Conservation (phyloP, 1,140 invertebrate genomes). For the Uloborus diversus region DNA sequence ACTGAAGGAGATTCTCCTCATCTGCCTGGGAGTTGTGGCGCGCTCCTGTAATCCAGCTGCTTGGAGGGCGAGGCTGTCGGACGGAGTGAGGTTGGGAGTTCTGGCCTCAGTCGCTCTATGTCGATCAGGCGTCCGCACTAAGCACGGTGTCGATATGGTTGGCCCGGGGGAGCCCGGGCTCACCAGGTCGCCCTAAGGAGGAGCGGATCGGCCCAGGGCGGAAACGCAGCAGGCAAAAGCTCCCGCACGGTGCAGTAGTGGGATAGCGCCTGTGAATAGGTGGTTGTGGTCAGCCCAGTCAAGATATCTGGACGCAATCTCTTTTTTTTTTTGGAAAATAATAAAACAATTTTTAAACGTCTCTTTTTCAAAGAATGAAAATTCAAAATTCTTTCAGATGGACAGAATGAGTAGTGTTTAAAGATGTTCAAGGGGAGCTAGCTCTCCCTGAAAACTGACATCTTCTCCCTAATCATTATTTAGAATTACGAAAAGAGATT, state of each 20-base stretch:
- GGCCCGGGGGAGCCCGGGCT: slow-evolving; percentile 78
- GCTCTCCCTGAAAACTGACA: no score
- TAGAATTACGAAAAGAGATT: no score
- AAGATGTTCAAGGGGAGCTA: no score
- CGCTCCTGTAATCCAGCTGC: background rate
- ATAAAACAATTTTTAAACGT: no score
- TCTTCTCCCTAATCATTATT: no score
- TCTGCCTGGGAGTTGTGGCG: background rate
- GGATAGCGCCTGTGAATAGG: slow-evolving; percentile 96
- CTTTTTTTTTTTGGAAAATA: no score
- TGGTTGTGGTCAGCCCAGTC: slow-evolving; percentile 80
- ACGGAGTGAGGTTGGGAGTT: background rate
- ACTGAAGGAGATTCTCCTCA: slow-evolving; percentile 64
- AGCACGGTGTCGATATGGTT: slow-evolving; percentile 81
- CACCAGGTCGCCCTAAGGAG: slow-evolving; percentile 89
- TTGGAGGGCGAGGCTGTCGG: slow-evolving; percentile 57
- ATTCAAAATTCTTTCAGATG: no score
- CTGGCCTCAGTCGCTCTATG: slow-evolving; percentile 64
- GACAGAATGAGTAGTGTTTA: no score
- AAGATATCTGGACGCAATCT: slow-evolving; percentile 81
- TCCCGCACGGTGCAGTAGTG: slow-evolving; percentile 95
- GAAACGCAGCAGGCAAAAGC: slow-evolving; percentile 97
- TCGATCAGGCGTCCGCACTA: slow-evolving; percentile 72
- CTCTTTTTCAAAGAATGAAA: no score
- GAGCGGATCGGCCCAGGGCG: slow-evolving; percentile 94